These are phyloP conservation scores for Nyctalus aviator DNA, from an alignment of 2,797 vertebrate genomes.

Conservation along the genomic window DNA sequence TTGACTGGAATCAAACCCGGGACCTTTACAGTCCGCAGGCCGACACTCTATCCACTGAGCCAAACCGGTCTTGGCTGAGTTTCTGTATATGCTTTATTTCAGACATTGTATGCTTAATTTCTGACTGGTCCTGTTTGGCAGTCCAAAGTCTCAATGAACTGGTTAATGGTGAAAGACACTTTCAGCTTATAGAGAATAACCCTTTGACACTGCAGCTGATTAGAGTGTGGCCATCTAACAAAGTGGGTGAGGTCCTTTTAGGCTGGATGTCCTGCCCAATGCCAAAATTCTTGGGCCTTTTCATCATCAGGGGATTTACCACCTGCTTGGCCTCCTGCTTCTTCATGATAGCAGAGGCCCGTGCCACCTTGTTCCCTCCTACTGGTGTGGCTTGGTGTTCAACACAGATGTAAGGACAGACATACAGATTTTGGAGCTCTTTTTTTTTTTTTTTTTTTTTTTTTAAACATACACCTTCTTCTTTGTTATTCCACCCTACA, in stretches of 20 bases:
- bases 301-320: not conserved
- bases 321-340: not conserved
- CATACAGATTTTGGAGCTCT: not conserved
- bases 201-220: not conserved
- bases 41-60: no score
- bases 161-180: not conserved
- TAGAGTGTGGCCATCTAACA: not conserved
- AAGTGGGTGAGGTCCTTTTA: not conserved
- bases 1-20: no score
- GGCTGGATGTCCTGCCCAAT: not conserved
- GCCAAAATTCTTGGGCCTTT: not conserved
- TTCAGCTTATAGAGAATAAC: not conserved
- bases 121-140: not conserved
- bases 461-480: not conserved
- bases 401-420: not conserved
- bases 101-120: no score
- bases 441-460: not conserved
- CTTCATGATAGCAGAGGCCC: not conserved
- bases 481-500: not conserved
- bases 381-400: not conserved
- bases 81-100: no score
- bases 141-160: not conserved
- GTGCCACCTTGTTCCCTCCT: no score
- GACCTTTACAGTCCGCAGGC: no score
- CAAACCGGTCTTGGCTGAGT: no score